Base-by-base conservation (phyloP, 2,797 vertebrate genomes). In the Pangasius macronema region DNA sequence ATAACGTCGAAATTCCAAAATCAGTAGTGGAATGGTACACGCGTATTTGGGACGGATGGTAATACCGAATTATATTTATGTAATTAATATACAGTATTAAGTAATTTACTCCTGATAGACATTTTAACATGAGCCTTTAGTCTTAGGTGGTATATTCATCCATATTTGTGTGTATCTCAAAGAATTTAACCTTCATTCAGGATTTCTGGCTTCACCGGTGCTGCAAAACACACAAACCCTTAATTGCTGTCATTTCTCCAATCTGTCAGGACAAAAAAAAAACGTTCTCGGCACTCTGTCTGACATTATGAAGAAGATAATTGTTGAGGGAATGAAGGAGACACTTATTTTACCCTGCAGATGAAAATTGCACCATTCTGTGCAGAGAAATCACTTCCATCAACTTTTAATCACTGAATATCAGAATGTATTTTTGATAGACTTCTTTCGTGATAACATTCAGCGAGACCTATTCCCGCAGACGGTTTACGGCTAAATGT, bases 351-450 rank as follows among this genome's bases (percentile, higher is more conserved):
- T 86, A 65, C 24, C 65, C 42, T 67, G 76, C 39, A 84, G 59
- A 20, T 3, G 16, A 73, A 87, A 80, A 89, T 63, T 42, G 59
- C 73, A 80, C 68, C 36, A 39, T 42, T 61, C 68, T 13, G 77
- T 82, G 67, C 77, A 39, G 39, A 49, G 55, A 85, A 85, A 89
- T 55, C 72, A 67, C 79, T 87, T 70, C 68, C 83, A 79, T 83
- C 63, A 80, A 75, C 80, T 83, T 86, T 87, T 87, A 83, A 87
- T 87, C 67, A 59, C 80, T 72, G 65, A 83, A n/a, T n/a, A n/a
- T n/a, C n/a, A n/a, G n/a, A n/a, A n/a, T n/a, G n/a, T n/a, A n/a
- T n/a, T n/a, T n/a, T n/a, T n/a, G n/a, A n/a, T n/a, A n/a, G n/a
- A n/a, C n/a, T n/a, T n/a, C n/a, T n/a, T n/a, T n/a, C n/a, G n/a